phyloP scores from a whole-genome alignment of 1,140 invertebrate species.

The Phenacoccus solenopsis region DNA sequence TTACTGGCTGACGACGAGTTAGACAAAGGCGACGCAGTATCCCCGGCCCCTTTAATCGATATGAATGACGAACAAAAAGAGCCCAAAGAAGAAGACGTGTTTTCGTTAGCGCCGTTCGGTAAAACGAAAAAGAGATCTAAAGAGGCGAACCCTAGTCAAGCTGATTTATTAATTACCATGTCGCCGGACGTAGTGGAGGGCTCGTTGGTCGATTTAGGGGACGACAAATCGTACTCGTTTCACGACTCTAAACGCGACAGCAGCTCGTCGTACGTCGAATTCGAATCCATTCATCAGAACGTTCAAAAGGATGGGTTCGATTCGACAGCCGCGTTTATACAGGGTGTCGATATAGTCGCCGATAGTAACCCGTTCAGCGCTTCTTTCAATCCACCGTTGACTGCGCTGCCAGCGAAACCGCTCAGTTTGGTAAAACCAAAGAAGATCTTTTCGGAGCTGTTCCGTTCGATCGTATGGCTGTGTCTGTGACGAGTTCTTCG shows the following conservation, averaged over 20 bases:
- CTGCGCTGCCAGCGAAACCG: constrained; percentile 2
- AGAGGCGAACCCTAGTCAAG: neutral
- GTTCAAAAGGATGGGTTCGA: constrained; percentile 4
- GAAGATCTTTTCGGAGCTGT: constrained; percentile 47
- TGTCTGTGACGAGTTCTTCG: constrained; percentile 19
- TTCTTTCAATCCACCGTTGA: constrained; percentile 23
- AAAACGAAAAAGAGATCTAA: constrained; percentile 13
- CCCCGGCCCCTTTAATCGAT: constrained; percentile 31
- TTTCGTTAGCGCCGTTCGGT: constrained; percentile 20
- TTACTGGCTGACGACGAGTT: constrained; percentile 65
- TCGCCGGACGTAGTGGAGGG: constrained; percentile 22
- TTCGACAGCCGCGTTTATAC: neutral
- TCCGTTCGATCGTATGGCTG: constrained; percentile 41
- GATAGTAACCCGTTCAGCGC: constrained; percentile 22
- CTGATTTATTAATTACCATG: constrained; percentile 20
- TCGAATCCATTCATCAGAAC: neutral
- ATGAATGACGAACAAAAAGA: constrained; percentile 29
- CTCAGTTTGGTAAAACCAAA: constrained; percentile 22
- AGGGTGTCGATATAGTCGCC: constrained; percentile 18
- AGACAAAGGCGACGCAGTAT: constrained; percentile 39
- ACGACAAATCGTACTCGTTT: neutral
- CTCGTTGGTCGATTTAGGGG: constrained; percentile 23
- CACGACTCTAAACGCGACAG: neutral
- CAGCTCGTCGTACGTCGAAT: neutral
- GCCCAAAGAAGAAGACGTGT: constrained; percentile 20